phyloP scores from a whole-genome alignment of 2,113 vertebrate species.

The Geothlypis trichas region DNA sequence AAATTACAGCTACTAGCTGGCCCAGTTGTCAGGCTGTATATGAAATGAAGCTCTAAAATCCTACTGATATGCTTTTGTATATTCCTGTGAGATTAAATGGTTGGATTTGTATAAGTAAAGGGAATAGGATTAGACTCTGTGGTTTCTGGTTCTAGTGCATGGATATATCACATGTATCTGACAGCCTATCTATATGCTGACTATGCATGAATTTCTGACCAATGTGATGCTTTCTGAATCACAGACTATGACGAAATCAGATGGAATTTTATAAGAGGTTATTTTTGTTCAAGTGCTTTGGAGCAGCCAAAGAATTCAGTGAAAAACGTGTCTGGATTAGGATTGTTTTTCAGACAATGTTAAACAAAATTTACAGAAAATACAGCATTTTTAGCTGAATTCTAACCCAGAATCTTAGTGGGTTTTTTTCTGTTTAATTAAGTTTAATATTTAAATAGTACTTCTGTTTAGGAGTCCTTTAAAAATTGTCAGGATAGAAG shows the following conservation, averaged over 20 bases:
- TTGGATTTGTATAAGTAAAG: neutral
- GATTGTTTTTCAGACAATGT: neutral
- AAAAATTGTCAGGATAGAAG: neutral
- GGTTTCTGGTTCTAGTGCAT: neutral
- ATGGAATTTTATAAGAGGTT: neutral
- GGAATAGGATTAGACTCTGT: slow-evolving; percentile 8
- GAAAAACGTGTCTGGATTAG: neutral
- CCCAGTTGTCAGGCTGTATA: neutral
- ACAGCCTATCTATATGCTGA: neutral
- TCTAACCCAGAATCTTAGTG: neutral
- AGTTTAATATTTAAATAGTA: neutral
- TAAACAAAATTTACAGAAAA: neutral
- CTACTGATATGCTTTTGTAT: neutral
- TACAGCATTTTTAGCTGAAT: neutral
- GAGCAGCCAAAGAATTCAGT: neutral
- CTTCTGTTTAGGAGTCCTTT: neutral
- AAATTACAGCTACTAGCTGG: neutral
- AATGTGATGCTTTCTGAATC: slow-evolving; percentile 13
- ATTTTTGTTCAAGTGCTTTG: neutral
- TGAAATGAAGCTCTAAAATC: neutral
- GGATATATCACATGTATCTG: neutral
- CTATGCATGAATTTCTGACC: neutral
- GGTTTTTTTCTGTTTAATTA: neutral
- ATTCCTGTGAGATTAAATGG: neutral
- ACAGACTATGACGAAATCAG: neutral